Percentiles rank a stretch among this genome's conserved stretches.
phyloP scores from a whole-genome alignment of 2,113 vertebrate genomes.

The Larimichthys polyactis region DNA sequence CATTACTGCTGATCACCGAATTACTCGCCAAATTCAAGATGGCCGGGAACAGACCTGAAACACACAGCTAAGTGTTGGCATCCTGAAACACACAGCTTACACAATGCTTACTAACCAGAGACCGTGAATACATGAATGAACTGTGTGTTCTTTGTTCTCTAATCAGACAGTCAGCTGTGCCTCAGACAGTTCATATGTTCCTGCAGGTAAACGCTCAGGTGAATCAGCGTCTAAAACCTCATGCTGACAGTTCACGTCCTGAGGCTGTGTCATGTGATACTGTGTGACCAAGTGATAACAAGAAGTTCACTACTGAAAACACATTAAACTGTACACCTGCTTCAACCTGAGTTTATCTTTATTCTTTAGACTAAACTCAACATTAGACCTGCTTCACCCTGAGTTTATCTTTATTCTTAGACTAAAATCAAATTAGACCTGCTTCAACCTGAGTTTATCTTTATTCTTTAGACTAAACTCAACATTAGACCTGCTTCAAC shows the following conservation, averaged over 20 bases:
- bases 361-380: no score
- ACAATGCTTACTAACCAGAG: no score
- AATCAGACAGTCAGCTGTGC: background rate
- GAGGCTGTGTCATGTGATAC: background rate
- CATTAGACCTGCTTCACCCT: no score
- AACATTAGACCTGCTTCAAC: no score
- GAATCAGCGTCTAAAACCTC: background rate
- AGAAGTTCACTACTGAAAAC: no score
- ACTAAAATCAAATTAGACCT: no score
- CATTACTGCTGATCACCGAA: conserved; percentile 91
- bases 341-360: no score
- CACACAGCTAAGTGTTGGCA: background rate
- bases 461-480: no score
- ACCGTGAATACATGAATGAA: background rate
- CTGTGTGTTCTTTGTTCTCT: background rate
- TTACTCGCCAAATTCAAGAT: conserved; percentile 96
- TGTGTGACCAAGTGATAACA: background rate
- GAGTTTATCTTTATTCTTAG: no score
- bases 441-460: no score
- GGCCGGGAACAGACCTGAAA: conserved; percentile 92
- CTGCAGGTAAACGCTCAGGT: conserved; percentile 1
- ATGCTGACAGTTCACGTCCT: background rate
- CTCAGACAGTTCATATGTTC: background rate
- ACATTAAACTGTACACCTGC: no score
- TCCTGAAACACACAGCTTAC: background rate